phyloP scores from a whole-genome alignment of 2,797 vertebrate genomes.

The Alca torda region DNA sequence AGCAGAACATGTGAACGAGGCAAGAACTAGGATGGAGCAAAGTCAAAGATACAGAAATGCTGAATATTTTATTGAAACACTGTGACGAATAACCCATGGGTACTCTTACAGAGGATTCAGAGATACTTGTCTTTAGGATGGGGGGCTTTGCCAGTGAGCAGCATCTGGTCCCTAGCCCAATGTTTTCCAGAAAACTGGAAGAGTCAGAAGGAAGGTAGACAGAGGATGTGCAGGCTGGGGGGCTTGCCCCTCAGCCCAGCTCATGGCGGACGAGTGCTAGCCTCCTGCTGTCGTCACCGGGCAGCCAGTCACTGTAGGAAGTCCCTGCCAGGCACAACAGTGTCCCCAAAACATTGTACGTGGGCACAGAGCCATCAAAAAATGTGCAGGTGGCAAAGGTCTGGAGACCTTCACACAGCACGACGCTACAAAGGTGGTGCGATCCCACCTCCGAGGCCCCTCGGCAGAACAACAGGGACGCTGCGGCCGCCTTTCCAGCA shows the following conservation, averaged over 20 bases:
- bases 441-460: neutral
- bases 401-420: neutral
- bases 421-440: accelerated
- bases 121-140: neutral
- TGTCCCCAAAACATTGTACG: accelerated
- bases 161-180: accelerated
- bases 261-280: neutral
- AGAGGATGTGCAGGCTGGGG: neutral
- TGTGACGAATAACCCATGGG: neutral
- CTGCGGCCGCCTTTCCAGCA: accelerated
- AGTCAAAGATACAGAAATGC: neutral
- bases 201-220: neutral
- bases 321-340: neutral
- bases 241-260: neutral
- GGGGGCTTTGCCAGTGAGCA: neutral
- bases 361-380: neutral
- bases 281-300: accelerated
- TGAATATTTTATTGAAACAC: neutral
- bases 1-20: neutral
- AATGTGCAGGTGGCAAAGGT: accelerated
- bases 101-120: neutral
- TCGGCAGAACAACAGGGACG: neutral
- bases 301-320: neutral
- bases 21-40: neutral
- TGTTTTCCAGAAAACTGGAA: neutral